phyloP scores from a whole-genome alignment of 2,888 invertebrate genomes.

The Pseudoips prasinana region DNA sequence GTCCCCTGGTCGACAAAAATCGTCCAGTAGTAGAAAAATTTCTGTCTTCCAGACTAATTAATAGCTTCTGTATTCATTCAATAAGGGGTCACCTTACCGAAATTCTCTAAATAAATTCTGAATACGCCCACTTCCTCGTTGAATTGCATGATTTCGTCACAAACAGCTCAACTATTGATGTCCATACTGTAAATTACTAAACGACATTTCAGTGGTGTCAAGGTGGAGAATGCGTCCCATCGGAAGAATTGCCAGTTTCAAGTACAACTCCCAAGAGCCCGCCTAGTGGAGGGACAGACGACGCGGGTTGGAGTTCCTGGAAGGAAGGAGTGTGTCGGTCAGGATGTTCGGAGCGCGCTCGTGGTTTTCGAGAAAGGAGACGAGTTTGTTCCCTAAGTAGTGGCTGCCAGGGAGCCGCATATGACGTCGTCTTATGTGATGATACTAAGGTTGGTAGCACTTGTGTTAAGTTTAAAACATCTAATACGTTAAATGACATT shows the following conservation, averaged over 20 bases:
- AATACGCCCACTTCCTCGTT: too few relatives aligned
- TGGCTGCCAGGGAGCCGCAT: constrained; percentile 83
- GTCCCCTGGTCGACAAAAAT: too few relatives aligned
- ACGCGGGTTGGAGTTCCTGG: constrained; percentile 86
- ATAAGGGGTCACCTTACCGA: too few relatives aligned
- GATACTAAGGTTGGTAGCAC: constrained; percentile 82
- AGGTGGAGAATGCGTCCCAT: constrained; percentile 83
- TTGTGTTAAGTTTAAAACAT: too few relatives aligned
- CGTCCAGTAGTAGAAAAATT: too few relatives aligned
- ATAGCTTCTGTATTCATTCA: too few relatives aligned
- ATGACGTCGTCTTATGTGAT: constrained; percentile 85
- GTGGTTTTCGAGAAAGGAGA: constrained; percentile 81
- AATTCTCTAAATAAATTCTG: too few relatives aligned
- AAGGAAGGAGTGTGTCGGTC: constrained; percentile 82
- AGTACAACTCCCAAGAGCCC: constrained; percentile 73
- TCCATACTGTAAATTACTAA: constrained; percentile 20
- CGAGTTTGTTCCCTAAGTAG: constrained; percentile 80
- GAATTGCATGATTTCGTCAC: too few relatives aligned
- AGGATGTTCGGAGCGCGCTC: constrained; percentile 84
- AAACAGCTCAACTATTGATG: too few relatives aligned
- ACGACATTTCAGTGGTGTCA: constrained; percentile 82
- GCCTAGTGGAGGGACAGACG: constrained; percentile 27
- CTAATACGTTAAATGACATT: too few relatives aligned
- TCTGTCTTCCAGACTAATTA: too few relatives aligned
- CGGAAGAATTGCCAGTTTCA: constrained; percentile 41